A percentile compares a stretch with the other conserved stretches of the same genome.
These are phyloP conservation scores for Drosophila malerkotliana DNA, from an alignment of 1,140 invertebrate genomes.

Conservation along the genomic window DNA sequence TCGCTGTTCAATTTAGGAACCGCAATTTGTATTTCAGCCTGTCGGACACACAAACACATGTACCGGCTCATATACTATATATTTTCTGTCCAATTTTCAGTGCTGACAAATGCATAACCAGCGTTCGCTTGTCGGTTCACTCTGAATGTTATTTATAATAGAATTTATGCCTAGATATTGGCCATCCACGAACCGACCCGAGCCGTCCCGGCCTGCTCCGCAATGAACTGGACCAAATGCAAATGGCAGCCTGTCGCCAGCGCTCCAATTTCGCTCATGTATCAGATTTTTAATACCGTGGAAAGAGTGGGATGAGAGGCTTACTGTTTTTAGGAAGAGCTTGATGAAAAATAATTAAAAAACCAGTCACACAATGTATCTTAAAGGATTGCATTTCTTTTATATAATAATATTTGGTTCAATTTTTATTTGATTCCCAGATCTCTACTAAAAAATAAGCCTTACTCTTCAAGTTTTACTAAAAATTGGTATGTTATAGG, in stretches of 20 bases:
- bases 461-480: no score
- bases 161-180: conserved; percentile 74
- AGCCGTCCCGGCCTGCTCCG: neutral
- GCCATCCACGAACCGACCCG: conserved; percentile 19
- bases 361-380: no score
- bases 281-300: conserved; percentile 42
- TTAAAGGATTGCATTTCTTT: no score
- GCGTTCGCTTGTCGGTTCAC: conserved; percentile 26
- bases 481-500: neutral
- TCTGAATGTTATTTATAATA: conserved; percentile 81
- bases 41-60: conserved; percentile 15
- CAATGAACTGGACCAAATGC: conserved; percentile 58
- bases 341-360: no score
- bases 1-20: conserved; percentile 72
- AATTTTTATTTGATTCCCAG: no score
- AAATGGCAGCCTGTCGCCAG: conserved; percentile 71
- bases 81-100: conserved; percentile 69
- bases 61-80: conserved; percentile 16
- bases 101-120: conserved; percentile 77
- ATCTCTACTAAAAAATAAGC: no score
- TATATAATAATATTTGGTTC: no score
- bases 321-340: neutral
- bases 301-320: neutral
- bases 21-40: conserved; percentile 70
- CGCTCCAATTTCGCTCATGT: conserved; percentile 61